These are phyloP conservation scores for Eleginops maclovinus DNA, from an alignment of 2,113 vertebrate genomes.

Conservation along the genomic window DNA sequence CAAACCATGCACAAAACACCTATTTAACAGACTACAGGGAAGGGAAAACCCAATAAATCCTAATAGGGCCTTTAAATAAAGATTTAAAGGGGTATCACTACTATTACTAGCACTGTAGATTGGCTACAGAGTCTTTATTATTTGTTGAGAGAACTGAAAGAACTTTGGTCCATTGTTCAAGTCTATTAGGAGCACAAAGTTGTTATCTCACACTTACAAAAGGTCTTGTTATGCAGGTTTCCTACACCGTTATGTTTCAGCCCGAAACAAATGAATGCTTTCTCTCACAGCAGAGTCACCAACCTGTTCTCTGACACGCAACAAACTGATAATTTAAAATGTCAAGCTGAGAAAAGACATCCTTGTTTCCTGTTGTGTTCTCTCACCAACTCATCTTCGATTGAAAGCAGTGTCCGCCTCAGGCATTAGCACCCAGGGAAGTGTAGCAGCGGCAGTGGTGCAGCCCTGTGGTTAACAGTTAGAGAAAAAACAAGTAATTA, in stretches of 20 bases:
- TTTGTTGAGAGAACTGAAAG: not conserved
- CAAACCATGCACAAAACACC: no score
- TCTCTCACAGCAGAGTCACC: not conserved
- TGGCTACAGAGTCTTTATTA: not conserved
- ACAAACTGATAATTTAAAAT: conserved; percentile 31
- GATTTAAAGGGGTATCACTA: not conserved
- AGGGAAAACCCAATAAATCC: no score
- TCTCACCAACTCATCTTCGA: conserved; percentile 21
- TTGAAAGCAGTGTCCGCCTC: conserved; percentile 16
- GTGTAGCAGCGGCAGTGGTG: conserved; percentile 23
- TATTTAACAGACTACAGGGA: no score
- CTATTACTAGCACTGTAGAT: not conserved
- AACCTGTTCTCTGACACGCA: conserved; percentile 24
- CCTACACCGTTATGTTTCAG: not conserved
- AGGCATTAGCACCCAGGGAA: conserved; percentile 46
- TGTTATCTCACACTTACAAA: not conserved
- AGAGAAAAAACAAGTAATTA: conserved; percentile 75
- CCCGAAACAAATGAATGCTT: not conserved
- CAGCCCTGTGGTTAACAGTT: conserved; percentile 63
- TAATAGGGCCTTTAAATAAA: no score
- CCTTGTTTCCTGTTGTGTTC: conserved; percentile 9
- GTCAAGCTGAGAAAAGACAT: conserved; percentile 46
- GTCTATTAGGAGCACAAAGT: no score
- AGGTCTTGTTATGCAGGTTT: not conserved
- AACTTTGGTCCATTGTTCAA: not conserved